Evolutionary conservation across 2,888 invertebrate genomes (phyloP).

Genomic region (Scaptomyza cyrtandrae): DNA sequence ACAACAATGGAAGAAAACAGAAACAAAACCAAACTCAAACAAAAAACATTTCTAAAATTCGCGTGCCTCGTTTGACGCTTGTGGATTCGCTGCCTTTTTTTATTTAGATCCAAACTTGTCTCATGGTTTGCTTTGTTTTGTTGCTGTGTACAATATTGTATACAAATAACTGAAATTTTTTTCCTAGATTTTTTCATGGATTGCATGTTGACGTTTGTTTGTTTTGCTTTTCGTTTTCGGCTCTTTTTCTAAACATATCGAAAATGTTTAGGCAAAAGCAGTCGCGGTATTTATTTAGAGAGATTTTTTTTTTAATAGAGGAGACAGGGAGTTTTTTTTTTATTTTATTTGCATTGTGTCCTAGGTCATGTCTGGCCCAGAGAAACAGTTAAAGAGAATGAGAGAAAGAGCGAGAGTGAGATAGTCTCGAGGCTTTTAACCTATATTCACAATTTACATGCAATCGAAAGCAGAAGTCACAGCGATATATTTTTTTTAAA

Average conservation of each 20-base stretch:
- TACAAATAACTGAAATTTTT: slow-evolving; percentile 44
- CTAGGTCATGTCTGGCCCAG: slow-evolving; percentile 73
- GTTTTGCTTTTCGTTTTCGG: slow-evolving; percentile 12
- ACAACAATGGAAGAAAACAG: slow-evolving; percentile 12
- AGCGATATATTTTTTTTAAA: slow-evolving; percentile 34
- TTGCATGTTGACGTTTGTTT: slow-evolving; percentile 23
- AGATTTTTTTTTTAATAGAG: slow-evolving; percentile 24
- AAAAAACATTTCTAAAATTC: slow-evolving; percentile 73
- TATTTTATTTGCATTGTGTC: slow-evolving; percentile 62
- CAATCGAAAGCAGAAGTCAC: slow-evolving; percentile 57
- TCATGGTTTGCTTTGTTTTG: slow-evolving; percentile 17
- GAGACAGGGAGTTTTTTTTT: slow-evolving; percentile 44
- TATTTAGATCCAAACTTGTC: slow-evolving; percentile 32
- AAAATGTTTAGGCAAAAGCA: slow-evolving; percentile 70
- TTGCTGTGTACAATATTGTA: slow-evolving; percentile 43
- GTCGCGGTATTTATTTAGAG: slow-evolving; percentile 46
- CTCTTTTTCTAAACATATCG: slow-evolving; percentile 63
- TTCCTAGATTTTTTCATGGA: slow-evolving; percentile 41
- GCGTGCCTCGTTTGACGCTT: slow-evolving; percentile 54
- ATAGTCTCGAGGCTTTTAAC: slow-evolving; percentile 65
- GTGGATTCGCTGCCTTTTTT: slow-evolving; percentile 54
- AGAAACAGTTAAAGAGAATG: neutral
- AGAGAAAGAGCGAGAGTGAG: neutral
- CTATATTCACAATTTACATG: slow-evolving; percentile 71
- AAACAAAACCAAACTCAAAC: slow-evolving; percentile 32